Conservation (phyloP, 1,140 invertebrate genomes). For the Octopus sinensis region DNA sequence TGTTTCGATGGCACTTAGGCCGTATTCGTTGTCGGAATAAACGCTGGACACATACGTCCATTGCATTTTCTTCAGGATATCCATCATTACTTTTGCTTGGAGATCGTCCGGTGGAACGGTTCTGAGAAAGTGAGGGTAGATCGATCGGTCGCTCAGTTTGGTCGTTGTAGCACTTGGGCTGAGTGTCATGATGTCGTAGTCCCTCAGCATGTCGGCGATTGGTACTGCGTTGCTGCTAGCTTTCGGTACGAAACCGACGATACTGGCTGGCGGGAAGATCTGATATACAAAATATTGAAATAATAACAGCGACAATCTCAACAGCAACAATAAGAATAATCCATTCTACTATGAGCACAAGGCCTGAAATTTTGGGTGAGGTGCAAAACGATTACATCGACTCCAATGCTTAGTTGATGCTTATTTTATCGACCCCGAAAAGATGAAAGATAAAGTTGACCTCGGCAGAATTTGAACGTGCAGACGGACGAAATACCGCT, state of each 20-base stretch:
- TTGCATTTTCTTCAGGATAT: slow-evolving; percentile 66
- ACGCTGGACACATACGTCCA: slow-evolving; percentile 78
- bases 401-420: no score
- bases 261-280: slow-evolving; percentile 40
- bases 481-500: no score
- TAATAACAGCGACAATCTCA: no score
- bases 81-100: slow-evolving; percentile 71
- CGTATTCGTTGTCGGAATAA: slow-evolving; percentile 66
- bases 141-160: slow-evolving; percentile 60
- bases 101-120: slow-evolving; percentile 71
- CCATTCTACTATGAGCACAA: no score
- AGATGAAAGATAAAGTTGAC: no score
- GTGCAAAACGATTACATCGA: no score
- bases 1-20: slow-evolving; percentile 59
- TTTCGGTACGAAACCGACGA: slow-evolving; percentile 42
- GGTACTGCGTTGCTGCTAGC: slow-evolving; percentile 42
- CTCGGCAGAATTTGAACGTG: no score
- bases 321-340: no score
- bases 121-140: slow-evolving; percentile 71
- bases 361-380: no score
- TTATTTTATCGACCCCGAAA: no score
- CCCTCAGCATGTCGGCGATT: slow-evolving; percentile 39
- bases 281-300: slow-evolving; percentile 19
- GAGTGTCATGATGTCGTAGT: slow-evolving; percentile 56
- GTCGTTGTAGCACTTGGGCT: slow-evolving; percentile 76